Conservation (phyloP, 2,113 vertebrate genomes). For the Taxidea taxus region DNA sequence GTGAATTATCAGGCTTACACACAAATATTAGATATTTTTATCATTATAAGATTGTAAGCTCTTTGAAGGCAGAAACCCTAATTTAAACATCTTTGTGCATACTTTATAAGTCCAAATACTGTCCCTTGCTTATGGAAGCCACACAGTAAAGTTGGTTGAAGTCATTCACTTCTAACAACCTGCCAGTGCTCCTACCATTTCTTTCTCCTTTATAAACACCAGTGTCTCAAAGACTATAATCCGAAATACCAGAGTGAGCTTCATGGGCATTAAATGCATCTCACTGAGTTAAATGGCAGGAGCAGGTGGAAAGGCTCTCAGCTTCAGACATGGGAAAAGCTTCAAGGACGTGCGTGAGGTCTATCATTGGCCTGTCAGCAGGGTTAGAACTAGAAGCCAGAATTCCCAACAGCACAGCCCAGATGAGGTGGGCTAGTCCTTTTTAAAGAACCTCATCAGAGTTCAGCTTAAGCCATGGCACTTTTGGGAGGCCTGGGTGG, state of each 20-base stretch:
- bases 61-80: neutral
- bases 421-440: neutral
- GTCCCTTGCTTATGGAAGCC: neutral
- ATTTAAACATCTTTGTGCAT: neutral
- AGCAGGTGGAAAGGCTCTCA: neutral
- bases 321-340: neutral
- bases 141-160: neutral
- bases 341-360: neutral
- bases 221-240: neutral
- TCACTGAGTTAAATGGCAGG: neutral
- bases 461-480: neutral
- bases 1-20: no score
- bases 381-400: slow-evolving; percentile 28
- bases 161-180: neutral
- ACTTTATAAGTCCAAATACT: neutral
- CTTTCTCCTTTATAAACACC: neutral
- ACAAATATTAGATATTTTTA: neutral
- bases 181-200: neutral
- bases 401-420: neutral
- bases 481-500: no score
- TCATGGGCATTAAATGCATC: neutral
- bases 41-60: neutral
- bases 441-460: neutral
- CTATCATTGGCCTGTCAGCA: neutral
- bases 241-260: neutral